A percentile compares a stretch with the other conserved stretches of the same genome.
Conservation (phyloP, 2,888 invertebrate genomes). For the Dynastes tityus region DNA sequence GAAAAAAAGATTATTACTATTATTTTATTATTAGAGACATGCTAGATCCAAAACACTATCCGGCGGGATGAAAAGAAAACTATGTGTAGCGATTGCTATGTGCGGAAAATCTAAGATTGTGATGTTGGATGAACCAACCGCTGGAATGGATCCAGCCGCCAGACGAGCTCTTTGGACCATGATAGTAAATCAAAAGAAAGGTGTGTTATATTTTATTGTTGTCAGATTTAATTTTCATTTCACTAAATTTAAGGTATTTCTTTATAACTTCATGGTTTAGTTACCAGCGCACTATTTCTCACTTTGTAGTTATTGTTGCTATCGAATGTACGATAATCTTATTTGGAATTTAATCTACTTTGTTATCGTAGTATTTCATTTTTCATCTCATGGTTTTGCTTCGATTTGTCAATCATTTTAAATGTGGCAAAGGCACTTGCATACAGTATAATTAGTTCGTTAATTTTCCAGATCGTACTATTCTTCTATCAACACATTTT, state of each 20-base stretch:
- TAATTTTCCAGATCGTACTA: constrained; percentile 76
- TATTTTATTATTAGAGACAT: constrained; percentile 68
- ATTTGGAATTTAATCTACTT: no score
- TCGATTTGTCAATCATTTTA: no score
- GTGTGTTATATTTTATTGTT: not conserved
- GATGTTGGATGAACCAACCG: constrained; percentile 84
- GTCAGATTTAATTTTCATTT: not conserved
- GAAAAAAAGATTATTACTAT: not conserved
- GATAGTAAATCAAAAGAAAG: constrained; percentile 79
- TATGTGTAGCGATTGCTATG: constrained; percentile 84
- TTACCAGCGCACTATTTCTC: no score
- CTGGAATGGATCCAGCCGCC: constrained; percentile 90
- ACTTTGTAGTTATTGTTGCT: no score
- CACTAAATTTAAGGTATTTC: no score
- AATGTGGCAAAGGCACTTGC: no score
- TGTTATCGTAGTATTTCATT: no score
- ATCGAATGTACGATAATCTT: no score
- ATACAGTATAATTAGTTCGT: no score
- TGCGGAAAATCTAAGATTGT: constrained; percentile 84
- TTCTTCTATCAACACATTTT: constrained; percentile 89
- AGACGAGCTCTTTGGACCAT: constrained; percentile 88
- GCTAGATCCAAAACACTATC: constrained; percentile 76
- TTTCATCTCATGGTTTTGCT: no score
- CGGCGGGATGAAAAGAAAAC: constrained; percentile 85
- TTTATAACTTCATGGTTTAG: no score